Base-by-base conservation (phyloP, 2,888 invertebrate genomes). In the Lasioglossum vierecki region DNA sequence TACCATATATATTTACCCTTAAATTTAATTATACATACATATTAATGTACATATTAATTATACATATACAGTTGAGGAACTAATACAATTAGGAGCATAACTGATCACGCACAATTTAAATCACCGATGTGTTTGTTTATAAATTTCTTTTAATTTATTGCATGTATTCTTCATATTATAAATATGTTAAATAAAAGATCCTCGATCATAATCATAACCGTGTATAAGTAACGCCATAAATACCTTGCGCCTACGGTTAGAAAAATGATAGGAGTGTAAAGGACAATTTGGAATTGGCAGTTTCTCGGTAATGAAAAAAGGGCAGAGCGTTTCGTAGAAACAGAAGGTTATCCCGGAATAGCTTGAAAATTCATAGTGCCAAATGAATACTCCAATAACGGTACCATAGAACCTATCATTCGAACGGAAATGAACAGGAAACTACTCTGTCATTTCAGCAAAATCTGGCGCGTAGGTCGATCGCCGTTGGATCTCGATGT, bases 311-410 rank as follows among this genome's bases (percentile, higher is more conserved):
- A 89, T 85, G 89, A 84, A 81, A 88, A 83, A 75, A 80, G 88
- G 83, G 76, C 75, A 30, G 78, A 72, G 74, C 75, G 66, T 76
- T 80, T 80, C 35, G 78, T 77, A 18, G 81, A 73, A 81, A 83
- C 26, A 63, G 15, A 49, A 73, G 78, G 57, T 73, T 77, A 35
- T 22, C 44, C 63, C 63, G 18, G 71, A 85, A 83, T 79, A 80
- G 57, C 66, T 73, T 77, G 76, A 85, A 90, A 86, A 91, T 82
- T 90, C 89, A 84, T 77, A 80, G 82, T 85, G 85, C 63, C 87
- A 90, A 92, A 92, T 93, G 91, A 92, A 93, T 92, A 91, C 90
- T 80, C 88, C 88, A 84, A 89, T 93, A 91, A 91, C 68, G 84
- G 88, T 80, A 75, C 84, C 78, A n/a, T 53, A 30, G 44, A 88